phyloP scores from a whole-genome alignment of 2,113 vertebrate genomes.

The Xiphophorus hellerii region DNA sequence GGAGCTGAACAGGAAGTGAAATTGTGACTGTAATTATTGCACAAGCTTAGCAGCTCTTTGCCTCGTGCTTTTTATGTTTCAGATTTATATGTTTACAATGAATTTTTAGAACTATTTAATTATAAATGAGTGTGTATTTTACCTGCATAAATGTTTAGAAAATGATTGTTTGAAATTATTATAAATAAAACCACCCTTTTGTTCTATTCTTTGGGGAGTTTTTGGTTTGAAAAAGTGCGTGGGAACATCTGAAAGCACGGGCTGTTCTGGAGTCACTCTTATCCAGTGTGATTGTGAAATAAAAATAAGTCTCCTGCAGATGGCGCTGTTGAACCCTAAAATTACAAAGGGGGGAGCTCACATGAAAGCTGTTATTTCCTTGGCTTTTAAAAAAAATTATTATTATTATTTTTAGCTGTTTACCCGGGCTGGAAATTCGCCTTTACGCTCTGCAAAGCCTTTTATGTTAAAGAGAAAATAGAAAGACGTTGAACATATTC shows the following conservation, averaged over 20 bases:
- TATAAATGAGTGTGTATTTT: background rate
- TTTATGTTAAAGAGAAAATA: too few relatives aligned
- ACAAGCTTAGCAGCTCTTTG: constrained; percentile 5
- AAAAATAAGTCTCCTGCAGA: constrained; percentile 7
- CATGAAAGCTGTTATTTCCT: background rate
- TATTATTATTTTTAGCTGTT: background rate
- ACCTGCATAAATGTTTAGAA: background rate
- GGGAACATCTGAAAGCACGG: background rate
- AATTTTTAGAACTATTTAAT: background rate
- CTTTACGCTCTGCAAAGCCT: background rate
- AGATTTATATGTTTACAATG: background rate
- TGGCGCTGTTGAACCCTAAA: constrained; percentile 9
- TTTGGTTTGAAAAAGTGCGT: background rate
- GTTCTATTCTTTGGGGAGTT: too few relatives aligned
- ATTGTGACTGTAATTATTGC: constrained; percentile 19
- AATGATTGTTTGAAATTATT: background rate
- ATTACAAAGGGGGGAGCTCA: background rate
- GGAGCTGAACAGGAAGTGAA: constrained; percentile 31
- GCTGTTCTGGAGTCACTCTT: background rate
- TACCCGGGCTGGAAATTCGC: background rate
- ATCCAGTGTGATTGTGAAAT: constrained; percentile 8
- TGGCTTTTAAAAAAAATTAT: background rate
- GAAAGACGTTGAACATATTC: too few relatives aligned
- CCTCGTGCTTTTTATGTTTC: background rate
- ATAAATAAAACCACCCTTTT: background rate